Evolutionary conservation across 2,797 vertebrate species (phyloP).

Genomic region (Pempheris klunzingeri): DNA sequence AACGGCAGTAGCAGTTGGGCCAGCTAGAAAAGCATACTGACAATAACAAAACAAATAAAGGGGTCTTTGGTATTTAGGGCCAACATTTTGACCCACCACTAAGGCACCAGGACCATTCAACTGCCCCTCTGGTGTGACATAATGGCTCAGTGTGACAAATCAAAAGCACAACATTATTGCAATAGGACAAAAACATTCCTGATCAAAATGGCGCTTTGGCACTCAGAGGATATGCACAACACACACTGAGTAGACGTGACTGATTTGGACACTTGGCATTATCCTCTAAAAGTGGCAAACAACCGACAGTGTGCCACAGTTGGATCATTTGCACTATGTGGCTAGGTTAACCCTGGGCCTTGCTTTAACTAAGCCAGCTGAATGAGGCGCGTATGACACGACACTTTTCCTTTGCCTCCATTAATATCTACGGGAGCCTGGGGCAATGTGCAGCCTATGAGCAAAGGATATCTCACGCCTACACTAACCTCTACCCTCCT

Average conservation of each 20-base stretch:
- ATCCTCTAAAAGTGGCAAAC: slow-evolving; percentile 33
- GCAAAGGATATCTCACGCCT: slow-evolving; percentile 61
- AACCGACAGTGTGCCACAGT: slow-evolving; percentile 18
- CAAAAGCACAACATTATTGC: not conserved
- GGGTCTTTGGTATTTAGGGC: not conserved
- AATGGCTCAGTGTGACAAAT: slow-evolving; percentile 2
- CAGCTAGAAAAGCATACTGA: not conserved
- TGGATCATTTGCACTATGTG: slow-evolving; percentile 10
- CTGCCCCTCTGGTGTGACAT: not conserved
- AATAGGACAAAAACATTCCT: slow-evolving; percentile 11
- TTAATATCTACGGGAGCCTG: slow-evolving; percentile 70
- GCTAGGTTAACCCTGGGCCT: slow-evolving; percentile 19
- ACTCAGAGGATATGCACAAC: slow-evolving; percentile 22
- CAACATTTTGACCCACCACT: not conserved
- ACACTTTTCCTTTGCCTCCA: slow-evolving; percentile 69
- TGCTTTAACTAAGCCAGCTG: slow-evolving; percentile 22
- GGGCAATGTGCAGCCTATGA: slow-evolving; percentile 50
- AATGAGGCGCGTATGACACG: slow-evolving; percentile 48
- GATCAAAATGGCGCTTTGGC: slow-evolving; percentile 31
- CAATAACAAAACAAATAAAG: not conserved
- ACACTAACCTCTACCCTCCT: slow-evolving; percentile 50
- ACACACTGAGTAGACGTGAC: slow-evolving; percentile 37
- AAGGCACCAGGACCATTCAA: not conserved
- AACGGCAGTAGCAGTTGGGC: not conserved
- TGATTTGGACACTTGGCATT: slow-evolving; percentile 25